phyloP scores from a whole-genome alignment of 2,797 vertebrate genomes.

The Chiroxiphia lanceolata region DNA sequence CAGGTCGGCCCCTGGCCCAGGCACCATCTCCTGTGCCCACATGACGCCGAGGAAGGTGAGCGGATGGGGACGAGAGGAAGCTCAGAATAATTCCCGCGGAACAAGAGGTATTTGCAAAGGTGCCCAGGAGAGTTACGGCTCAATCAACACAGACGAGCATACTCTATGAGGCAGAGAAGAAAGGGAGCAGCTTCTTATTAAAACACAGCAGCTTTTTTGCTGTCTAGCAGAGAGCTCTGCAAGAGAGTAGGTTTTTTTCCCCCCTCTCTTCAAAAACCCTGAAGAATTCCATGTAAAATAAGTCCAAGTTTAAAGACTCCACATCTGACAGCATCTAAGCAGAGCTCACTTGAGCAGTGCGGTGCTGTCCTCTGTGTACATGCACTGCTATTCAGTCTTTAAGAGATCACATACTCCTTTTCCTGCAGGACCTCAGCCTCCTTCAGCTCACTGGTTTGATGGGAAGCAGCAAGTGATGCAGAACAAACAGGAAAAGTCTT shows the following conservation, averaged over 20 bases:
- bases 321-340: conserved; percentile 21
- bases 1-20: not conserved
- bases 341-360: conserved; percentile 7
- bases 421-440: conserved; percentile 47
- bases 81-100: not conserved
- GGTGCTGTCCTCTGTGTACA: not conserved
- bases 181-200: conserved; percentile 40
- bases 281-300: conserved; percentile 23
- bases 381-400: conserved; percentile 15
- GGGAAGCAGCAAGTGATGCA: conserved; percentile 40
- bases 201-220: conserved; percentile 1
- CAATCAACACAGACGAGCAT: not conserved
- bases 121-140: conserved; percentile 5
- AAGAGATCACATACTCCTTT: conserved; percentile 33
- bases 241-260: not conserved
- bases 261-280: conserved; percentile 4
- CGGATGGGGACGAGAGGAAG: not conserved
- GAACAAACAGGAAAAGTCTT: conserved; percentile 6
- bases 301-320: conserved; percentile 35
- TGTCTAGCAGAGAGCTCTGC: conserved; percentile 8
- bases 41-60: not conserved
- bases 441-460: not conserved
- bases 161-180: conserved; percentile 21
- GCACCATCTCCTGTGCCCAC: not conserved
- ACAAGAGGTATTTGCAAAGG: conserved; percentile 3